Percentiles rank a stretch among this genome's conserved stretches.
These are phyloP conservation scores for Epistrophella euchroma DNA, from an alignment of 2,888 invertebrate genomes.

Conservation along the genomic window DNA sequence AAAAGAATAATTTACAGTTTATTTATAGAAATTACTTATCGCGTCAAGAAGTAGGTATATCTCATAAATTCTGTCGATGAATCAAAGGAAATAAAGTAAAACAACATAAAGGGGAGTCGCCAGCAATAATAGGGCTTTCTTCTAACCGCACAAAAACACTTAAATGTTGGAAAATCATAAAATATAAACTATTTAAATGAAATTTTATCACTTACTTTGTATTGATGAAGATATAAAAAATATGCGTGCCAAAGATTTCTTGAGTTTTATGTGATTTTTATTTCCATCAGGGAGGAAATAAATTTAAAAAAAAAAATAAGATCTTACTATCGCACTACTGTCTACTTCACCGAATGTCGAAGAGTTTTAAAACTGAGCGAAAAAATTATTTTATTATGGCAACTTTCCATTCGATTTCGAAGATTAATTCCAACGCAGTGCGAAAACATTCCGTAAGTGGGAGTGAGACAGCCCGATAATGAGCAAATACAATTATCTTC, in stretches of 20 bases:
- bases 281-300: conserved; percentile 81
- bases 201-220: conserved; percentile 72
- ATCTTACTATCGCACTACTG: conserved; percentile 36
- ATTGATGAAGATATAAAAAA: conserved; percentile 23
- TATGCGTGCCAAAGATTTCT: conserved; percentile 63
- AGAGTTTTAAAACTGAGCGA: conserved; percentile 65
- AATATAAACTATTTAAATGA: conserved; percentile 4
- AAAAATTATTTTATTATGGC: conserved; percentile 63
- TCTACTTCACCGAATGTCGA: conserved; percentile 56
- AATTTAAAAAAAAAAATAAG: conserved; percentile 15
- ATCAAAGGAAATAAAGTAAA: conserved; percentile 41
- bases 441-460: conserved; percentile 10
- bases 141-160: conserved; percentile 21
- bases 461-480: background rate
- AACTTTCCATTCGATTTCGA: conserved; percentile 57
- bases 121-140: conserved; percentile 5
- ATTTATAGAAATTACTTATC: conserved; percentile 74
- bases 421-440: conserved; percentile 40
- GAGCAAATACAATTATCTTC: background rate
- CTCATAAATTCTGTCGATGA: conserved; percentile 43
- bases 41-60: conserved; percentile 35
- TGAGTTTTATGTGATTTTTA: conserved; percentile 78
- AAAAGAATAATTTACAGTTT: conserved; percentile 50
- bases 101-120: conserved; percentile 42
- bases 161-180: background rate